Base-by-base conservation (phyloP, 2,888 invertebrate species). In the Ernsta delagoae region DNA sequence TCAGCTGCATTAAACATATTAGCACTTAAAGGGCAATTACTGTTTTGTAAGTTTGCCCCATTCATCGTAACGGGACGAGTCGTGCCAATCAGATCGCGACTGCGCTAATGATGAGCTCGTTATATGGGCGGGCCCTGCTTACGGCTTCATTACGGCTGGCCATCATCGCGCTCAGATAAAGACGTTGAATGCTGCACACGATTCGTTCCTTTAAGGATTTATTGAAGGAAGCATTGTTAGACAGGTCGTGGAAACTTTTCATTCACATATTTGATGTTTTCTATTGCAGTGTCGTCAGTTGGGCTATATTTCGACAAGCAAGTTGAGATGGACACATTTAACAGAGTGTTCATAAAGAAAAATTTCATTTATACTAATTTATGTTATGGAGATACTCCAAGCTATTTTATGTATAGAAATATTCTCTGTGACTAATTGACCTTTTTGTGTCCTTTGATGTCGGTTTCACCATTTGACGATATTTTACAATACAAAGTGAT, bases 111-210 rank as follows among this genome's bases (percentile, higher is more conserved):
- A 80, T 75, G 75, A 65, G 77, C 78, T 80, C 80, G 78, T 83
- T 81, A 80, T 73, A 73, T 75, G 75, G 74, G 76, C 77, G 77
- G 78, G 56, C 56, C 70, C 73, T 75, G 68, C 72, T 75, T 75
- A 84, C 75, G 72, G 77, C 82, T 84, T 84, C 82, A 84, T 84
- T 84, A 84, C 48, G 56, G 66, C 73, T 72, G 72, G 65, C 77
- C 77, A 76, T 78, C 78, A 61, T 67, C 67, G 61, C 45, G 43
- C 9, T 60, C 66, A 54, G 66, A 60, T 66, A 66, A 66, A 59
- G 54, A 53, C 24, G 50, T 39, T 39, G 45, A 48, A 48, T 12
- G 45, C 12, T 48, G 5, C 9, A 48, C 45, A 12, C 45, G 45
- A 48, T 48, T 48, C 12, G 12, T 48, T 48, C 45, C 1, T 54